Evolutionary conservation across 2,888 invertebrate genomes (phyloP).

Genomic region (Pocota personata): DNA sequence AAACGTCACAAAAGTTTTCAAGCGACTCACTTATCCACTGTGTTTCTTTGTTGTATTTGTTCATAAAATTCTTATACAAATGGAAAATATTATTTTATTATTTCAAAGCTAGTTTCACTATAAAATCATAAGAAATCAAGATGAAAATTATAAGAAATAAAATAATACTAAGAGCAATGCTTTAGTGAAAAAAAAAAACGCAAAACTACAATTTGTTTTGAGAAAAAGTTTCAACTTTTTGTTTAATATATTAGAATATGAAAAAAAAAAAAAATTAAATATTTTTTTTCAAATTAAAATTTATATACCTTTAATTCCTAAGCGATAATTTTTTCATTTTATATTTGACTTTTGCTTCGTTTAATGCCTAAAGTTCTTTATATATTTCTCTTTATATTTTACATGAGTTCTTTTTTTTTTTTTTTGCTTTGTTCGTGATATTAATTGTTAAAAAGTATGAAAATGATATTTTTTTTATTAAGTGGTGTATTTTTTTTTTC

Average conservation of each 20-base stretch:
- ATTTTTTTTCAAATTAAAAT: slow-evolving; percentile 22
- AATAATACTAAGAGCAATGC: slow-evolving; percentile 50
- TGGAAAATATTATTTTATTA: slow-evolving; percentile 22
- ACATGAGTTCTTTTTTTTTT: slow-evolving; percentile 42
- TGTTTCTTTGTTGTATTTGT: neutral
- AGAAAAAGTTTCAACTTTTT: neutral
- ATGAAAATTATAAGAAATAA: neutral
- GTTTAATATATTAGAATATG: slow-evolving; percentile 42
- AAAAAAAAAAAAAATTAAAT: neutral
- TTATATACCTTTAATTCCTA: slow-evolving; percentile 63
- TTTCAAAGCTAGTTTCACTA: slow-evolving; percentile 4
- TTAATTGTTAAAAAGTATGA: slow-evolving; percentile 55
- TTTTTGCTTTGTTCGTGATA: slow-evolving; percentile 45
- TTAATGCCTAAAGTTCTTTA: slow-evolving; percentile 58
- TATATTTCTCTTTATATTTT: slow-evolving; percentile 44
- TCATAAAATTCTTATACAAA: neutral
- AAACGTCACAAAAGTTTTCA: neutral
- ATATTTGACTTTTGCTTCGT: slow-evolving; percentile 66
- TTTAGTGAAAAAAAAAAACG: slow-evolving; percentile 55
- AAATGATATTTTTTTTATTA: slow-evolving; percentile 38
- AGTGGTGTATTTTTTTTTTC: slow-evolving; percentile 4
- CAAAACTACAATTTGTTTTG: slow-evolving; percentile 28
- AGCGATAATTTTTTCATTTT: slow-evolving; percentile 64
- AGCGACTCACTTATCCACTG: slow-evolving; percentile 64
- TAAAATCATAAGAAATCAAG: slow-evolving; percentile 9